These are phyloP conservation scores for Acanthococcus lagerstroemiae DNA, from an alignment of 2,888 invertebrate species.

Conservation along the genomic window DNA sequence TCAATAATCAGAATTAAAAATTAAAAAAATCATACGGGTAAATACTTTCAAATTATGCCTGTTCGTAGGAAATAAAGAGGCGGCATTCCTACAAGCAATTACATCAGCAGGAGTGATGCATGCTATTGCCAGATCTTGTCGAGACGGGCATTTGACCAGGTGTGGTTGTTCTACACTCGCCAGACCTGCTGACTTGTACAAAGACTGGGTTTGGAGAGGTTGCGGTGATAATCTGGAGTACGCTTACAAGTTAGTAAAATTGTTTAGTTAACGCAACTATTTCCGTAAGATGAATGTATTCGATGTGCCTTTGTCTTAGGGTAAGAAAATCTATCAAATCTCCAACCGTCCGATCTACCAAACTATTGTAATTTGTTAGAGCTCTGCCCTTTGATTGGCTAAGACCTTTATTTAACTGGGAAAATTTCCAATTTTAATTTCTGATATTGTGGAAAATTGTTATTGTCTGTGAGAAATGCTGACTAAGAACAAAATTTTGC, in stretches of 20 bases:
- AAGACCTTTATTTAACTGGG: too few relatives aligned
- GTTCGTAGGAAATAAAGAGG: constrained; percentile 63
- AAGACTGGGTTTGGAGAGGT: constrained; percentile 96
- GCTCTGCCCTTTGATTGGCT: too few relatives aligned
- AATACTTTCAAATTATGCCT: too few relatives aligned
- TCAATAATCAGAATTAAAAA: not conserved
- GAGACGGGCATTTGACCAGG: constrained; percentile 78
- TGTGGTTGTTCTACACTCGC: constrained; percentile 81
- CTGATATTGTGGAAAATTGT: too few relatives aligned
- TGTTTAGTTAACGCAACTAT: not conserved
- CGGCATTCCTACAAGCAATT: constrained; percentile 84
- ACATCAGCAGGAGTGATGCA: constrained; percentile 82
- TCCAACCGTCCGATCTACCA: too few relatives aligned
- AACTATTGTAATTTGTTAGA: too few relatives aligned
- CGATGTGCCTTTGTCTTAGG: too few relatives aligned
- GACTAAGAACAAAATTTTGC: too few relatives aligned
- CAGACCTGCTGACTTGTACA: constrained; percentile 70
- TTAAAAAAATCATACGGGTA: too few relatives aligned
- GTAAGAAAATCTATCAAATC: too few relatives aligned
- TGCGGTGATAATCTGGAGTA: constrained; percentile 96
- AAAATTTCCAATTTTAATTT: too few relatives aligned
- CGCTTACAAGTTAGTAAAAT: constrained; percentile 66
- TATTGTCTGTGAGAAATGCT: too few relatives aligned
- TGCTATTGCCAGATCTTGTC: constrained; percentile 77
- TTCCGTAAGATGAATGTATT: not conserved